phyloP scores from a whole-genome alignment of 2,113 vertebrate species.

The Epinephelus lanceolatus region DNA sequence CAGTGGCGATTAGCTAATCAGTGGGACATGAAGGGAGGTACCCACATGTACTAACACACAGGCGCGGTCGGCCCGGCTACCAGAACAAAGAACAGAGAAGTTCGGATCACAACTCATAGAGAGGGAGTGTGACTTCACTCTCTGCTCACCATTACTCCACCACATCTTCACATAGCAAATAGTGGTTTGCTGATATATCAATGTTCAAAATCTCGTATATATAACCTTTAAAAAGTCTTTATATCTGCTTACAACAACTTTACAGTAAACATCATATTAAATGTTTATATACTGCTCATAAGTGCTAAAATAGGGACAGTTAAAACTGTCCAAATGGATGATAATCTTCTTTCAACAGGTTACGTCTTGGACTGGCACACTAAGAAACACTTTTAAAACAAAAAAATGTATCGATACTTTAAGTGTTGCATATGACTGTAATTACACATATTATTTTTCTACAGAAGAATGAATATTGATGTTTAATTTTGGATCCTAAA shows the following conservation, averaged over 20 bases:
- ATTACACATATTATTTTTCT: background rate
- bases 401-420: background rate
- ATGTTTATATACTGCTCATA: background rate
- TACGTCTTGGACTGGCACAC: constrained; percentile 10
- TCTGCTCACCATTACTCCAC: too few species aligned
- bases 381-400: background rate
- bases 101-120: too few species aligned
- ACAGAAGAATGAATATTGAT: background rate
- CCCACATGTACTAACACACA: too few species aligned
- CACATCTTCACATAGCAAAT: too few species aligned
- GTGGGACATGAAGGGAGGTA: too few species aligned
- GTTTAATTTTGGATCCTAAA: background rate
- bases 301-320: constrained; percentile 2
- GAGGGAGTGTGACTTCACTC: too few species aligned
- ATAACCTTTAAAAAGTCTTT: background rate
- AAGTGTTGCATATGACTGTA: background rate
- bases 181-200: too few species aligned
- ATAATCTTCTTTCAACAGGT: background rate
- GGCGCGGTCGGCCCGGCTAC: too few species aligned
- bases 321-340: background rate
- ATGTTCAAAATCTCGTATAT: too few species aligned
- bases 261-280: background rate
- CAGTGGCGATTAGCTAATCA: too few species aligned
- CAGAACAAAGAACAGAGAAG: too few species aligned
- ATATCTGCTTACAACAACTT: background rate